A percentile compares a stretch with the other conserved stretches of the same genome.
These are phyloP conservation scores for Sus scrofa DNA, from an alignment of 2,113 vertebrate species.

Conservation along the genomic window DNA sequence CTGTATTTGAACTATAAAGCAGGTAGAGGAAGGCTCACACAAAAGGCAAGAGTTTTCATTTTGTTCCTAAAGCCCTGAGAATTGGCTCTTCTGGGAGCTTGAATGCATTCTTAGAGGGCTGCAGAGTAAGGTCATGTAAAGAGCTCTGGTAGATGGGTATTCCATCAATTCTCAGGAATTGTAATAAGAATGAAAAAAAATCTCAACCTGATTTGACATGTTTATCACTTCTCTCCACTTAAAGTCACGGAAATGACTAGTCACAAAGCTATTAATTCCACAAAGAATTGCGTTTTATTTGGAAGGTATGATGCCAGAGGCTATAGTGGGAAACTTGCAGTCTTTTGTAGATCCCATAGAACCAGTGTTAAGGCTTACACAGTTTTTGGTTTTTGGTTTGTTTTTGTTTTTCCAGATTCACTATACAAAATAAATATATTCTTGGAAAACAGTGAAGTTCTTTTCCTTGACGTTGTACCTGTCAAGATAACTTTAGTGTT, in stretches of 20 bases:
- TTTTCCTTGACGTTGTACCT: constrained; percentile 1
- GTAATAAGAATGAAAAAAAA: neutral
- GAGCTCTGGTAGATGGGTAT: neutral
- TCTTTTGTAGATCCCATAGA: neutral
- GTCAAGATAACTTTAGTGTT: neutral
- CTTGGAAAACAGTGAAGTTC: neutral
- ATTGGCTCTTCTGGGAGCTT: neutral
- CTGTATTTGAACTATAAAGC: constrained; percentile 66
- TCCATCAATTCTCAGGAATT: neutral
- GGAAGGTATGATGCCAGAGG: neutral
- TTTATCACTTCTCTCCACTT: neutral
- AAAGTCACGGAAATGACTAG: neutral
- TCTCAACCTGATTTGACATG: neutral
- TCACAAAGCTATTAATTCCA: neutral
- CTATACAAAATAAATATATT: neutral
- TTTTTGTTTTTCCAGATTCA: neutral
- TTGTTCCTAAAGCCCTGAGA: constrained; percentile 11
- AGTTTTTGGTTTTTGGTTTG: neutral
- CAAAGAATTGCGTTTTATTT: constrained; percentile 21
- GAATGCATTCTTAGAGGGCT: neutral
- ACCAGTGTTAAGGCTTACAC: neutral
- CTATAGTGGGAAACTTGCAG: neutral
- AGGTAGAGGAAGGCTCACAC: constrained; percentile 73
- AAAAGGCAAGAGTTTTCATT: constrained; percentile 60
- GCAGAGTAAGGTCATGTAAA: neutral